Conservation (phyloP, 64 coral and sea anemone species). For the Orbicella faveolata region DNA sequence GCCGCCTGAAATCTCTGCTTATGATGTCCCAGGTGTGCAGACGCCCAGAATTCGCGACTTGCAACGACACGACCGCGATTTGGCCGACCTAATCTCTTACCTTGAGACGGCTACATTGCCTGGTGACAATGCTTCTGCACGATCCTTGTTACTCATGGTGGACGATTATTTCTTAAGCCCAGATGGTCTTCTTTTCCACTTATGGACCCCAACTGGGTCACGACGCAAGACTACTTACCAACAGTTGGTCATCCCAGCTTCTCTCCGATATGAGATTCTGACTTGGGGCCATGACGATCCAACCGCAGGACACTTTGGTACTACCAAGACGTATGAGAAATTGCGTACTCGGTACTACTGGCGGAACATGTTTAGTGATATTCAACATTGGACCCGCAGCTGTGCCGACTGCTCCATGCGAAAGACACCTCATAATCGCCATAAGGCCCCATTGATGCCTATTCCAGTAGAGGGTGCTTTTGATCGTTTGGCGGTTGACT, state of each 20-base stretch:
- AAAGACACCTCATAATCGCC: slow-evolving; percentile 17
- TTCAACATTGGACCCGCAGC: not conserved
- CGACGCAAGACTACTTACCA: not conserved
- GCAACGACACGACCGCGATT: slow-evolving; percentile 17
- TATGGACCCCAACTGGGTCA: not conserved
- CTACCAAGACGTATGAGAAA: slow-evolving; percentile 37
- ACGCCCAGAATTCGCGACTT: not conserved
- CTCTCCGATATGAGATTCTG: slow-evolving; percentile 17
- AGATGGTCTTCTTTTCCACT: slow-evolving; percentile 13
- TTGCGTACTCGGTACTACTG: slow-evolving; percentile 10
- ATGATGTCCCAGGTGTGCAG: slow-evolving; percentile 5
- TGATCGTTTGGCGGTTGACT: slow-evolving; percentile 13
- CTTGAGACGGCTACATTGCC: not conserved
- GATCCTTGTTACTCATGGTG: not conserved
- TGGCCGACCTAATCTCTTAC: not conserved
- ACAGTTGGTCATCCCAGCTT: slow-evolving; percentile 24
- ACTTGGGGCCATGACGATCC: slow-evolving; percentile 14
- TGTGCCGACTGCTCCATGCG: slow-evolving; percentile 16
- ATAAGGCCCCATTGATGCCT: slow-evolving; percentile 15
- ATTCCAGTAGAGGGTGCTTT: slow-evolving; percentile 35
- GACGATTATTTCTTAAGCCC: slow-evolving; percentile 38
- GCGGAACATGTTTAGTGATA: slow-evolving; percentile 24
- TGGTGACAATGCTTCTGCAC: not conserved
- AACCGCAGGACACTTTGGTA: slow-evolving; percentile 3
- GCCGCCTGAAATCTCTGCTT: not conserved